Evolutionary conservation across 1,140 invertebrate genomes (phyloP), one percentile per base, ranked within the genome.

Genomic region (Nilaparvata lugens): DNA sequence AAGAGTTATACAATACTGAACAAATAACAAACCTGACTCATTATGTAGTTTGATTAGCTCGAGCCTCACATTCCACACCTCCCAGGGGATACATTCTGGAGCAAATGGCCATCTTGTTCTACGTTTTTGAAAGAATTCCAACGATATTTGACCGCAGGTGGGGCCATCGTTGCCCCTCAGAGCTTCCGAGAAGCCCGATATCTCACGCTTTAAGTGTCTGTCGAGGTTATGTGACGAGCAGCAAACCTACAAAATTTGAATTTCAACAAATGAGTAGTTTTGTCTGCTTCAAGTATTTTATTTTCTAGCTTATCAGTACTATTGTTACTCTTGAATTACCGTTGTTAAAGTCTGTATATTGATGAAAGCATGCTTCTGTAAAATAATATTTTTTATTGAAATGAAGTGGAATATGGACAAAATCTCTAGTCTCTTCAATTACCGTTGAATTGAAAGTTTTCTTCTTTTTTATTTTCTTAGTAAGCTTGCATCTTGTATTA

Each of bases 101-200:
- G 86, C 82, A 68, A 96, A 93, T 6, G 87, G 84, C 92, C 93
- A 97, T 52, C 88, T 82, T 52, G 84, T 85, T 68, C 88, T 87
- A 70, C 91, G 93, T 71, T 88, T 92, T 71, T 95, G 91, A 76
- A 92, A 97, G 78, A 98, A 97, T 75, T 97, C 94, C 51, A 98
- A 77, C 31, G 89, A 92, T 65, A 98, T 97, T 74, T 96, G 88
- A 1, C 89, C 89, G 2, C 82, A 80, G 6, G 83, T 82, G 0
- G 79, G 80, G 54, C 84, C 84, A 64, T 86, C 88, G 66, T 81
- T 87, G 56, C 80, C 86, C 14, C 91, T 79, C 35, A 97, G 74
- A 28, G 87, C 83, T 68, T 95, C 89, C 48, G 90, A 90, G 74
- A 97, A 97, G 16, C 82, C 79, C 43, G 85, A 85, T 58, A 97